Base-by-base conservation (phyloP, 2,888 invertebrate species). In the Mystacides longicornis region DNA sequence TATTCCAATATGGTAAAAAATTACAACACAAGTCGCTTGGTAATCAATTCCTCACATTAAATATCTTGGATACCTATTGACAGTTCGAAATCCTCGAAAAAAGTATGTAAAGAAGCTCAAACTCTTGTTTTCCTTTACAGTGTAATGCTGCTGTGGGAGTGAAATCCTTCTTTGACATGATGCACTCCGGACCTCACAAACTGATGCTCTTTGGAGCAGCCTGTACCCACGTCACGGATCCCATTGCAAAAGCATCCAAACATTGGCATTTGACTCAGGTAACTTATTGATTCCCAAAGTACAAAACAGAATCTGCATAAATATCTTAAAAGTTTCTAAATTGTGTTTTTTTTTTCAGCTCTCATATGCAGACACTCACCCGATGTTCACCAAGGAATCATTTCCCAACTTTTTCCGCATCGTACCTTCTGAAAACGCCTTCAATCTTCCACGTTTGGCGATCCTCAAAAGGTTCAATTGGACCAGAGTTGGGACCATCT, bases 241-340 rank as follows among this genome's bases (percentile, higher is more conserved):
- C 96, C 43, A 93, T 97, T 62, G 96, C 96, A 7, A 94, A 96
- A 73, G 94, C 95, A 3, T 92, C 94, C 54, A 93, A 93, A 66
- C 95, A 94, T 70, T 99, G 97, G 95, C 91, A 94, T 68, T 81
- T 99, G 53, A 92, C 93, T 0, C 96, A 95, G 84, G 91, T 90
- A 73, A 68, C 2, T 21, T 48, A n/a, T 45, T 45, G 18, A 45
- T 45, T 27, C 27, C 11, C 5, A 11, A 27, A 11, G 27, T 7
- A 27, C 27, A 27, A 5, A 27, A 27, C 27, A 27, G 27, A 11
- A 27, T 11, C 7, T 27, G 11, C 27, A 27, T 27, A 27, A 27
- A n/a, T n/a, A n/a, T n/a, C n/a, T n/a, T n/a, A n/a, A n/a, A n/a
- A n/a, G n/a, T n/a, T n/a, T n/a, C n/a, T n/a, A n/a, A n/a, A 27